Percentiles rank a stretch among this genome's conserved stretches.
These are phyloP conservation scores for Silurus meridionalis DNA, from an alignment of 2,113 vertebrate species.

Conservation along the genomic window DNA sequence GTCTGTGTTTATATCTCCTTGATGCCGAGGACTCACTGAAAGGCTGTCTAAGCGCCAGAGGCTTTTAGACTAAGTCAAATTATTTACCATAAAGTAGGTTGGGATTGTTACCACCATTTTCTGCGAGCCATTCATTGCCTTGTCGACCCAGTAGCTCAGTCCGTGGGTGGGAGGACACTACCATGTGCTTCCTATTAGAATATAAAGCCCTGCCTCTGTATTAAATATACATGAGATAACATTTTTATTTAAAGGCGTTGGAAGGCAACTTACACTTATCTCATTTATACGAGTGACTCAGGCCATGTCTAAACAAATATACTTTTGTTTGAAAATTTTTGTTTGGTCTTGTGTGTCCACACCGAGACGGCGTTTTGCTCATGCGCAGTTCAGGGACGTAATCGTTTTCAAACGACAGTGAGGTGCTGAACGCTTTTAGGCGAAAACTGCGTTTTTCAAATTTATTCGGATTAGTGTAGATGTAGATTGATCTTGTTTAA, in stretches of 20 bases:
- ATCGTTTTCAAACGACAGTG: no score
- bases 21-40: not conserved
- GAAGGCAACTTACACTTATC: no score
- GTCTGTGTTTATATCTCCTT: conserved; percentile 15
- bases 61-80: not conserved
- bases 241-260: not conserved
- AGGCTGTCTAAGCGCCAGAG: not conserved
- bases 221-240: not conserved
- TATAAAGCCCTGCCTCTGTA: not conserved
- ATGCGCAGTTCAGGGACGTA: no score
- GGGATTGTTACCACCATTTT: not conserved
- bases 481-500: no score
- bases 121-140: not conserved
- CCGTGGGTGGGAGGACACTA: not conserved
- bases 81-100: not conserved
- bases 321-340: no score
- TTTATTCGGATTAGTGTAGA: no score
- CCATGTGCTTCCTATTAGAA: not conserved
- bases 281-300: no score
- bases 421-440: no score
- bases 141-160: not conserved
- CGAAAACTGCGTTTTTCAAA: no score
- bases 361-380: no score
- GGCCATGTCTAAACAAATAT: no score
- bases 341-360: no score